Evolutionary conservation across 2,797 vertebrate species (phyloP), one percentile per base, ranked within the genome.

Genomic region (Hyperoplus immaculatus): DNA sequence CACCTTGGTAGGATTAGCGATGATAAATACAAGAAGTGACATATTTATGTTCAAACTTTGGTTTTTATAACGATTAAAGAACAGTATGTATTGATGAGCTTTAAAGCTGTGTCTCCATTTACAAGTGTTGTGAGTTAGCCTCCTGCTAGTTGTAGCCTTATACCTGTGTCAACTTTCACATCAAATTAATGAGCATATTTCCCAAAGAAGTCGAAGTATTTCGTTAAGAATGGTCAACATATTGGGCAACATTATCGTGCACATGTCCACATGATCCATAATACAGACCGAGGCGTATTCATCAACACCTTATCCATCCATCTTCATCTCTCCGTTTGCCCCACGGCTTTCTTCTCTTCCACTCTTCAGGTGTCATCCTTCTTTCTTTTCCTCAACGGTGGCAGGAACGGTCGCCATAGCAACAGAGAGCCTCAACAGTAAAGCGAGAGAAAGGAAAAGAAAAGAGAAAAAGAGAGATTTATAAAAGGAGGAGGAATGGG

Each of bases 321-420:
- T 89, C 86, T 72, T 82, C 54, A 77, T 86, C 60, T 62, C 14
- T 77, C 45, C 5, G 21, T 81, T 81, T 78, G 66, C 75, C 80
- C 72, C 63, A 60, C 38, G 38, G 68, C 74, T 66, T 57, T 81
- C 78, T 75, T 78, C 45, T 82, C 78, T 70, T 78, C 72, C 65
- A 78, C 80, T 91, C 82, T 72, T 90, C 83, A 90, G 92, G 88
- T 93, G 91, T 91, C 74, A 29, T 91, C 86, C 88, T 81, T 90
- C 80, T 76, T 86, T 91, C 86, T 87, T 88, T 81, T 89, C 80
- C 77, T 86, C 75, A 81, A 81, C 60, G 58, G 81, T 85, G 78
- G 81, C 82, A 91, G 84, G 84, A 90, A 65, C 12, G 42, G 94
- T 95, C 87, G 71, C 93, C 88, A 94, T 95, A 88, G 95, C 92